Percentiles rank a stretch among this genome's conserved stretches.
These are phyloP conservation scores for Tanytarsus gracilentus DNA, from an alignment of 2,888 invertebrate species.

Conservation along the genomic window DNA sequence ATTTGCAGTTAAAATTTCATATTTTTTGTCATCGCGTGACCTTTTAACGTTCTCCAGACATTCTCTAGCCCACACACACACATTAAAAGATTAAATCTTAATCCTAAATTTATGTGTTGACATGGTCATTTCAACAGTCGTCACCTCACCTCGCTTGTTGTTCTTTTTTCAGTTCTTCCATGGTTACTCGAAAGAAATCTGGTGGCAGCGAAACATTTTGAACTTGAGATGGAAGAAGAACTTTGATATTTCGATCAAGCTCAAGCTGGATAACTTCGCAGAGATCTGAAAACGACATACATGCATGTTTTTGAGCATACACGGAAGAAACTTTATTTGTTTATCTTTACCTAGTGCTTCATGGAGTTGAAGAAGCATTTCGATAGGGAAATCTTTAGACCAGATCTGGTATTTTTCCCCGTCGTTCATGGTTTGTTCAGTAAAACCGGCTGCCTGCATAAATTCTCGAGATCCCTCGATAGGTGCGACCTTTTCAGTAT, in stretches of 20 bases:
- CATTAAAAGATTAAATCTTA: no score
- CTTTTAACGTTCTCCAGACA: no score
- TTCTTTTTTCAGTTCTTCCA: slow-evolving; percentile 78
- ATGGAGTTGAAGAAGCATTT: slow-evolving; percentile 43
- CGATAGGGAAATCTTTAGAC: slow-evolving; percentile 49
- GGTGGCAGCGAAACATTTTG: slow-evolving; percentile 61
- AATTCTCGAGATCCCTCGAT: slow-evolving; percentile 48
- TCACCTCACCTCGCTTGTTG: slow-evolving; percentile 60
- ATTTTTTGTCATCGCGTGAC: no score
- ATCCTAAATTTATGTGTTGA: no score
- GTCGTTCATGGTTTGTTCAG: slow-evolving; percentile 49
- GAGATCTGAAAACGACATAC: slow-evolving; percentile 48
- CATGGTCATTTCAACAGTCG: slow-evolving; percentile 2
- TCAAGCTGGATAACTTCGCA: slow-evolving; percentile 76
- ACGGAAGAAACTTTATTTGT: no score
- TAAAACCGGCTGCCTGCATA: slow-evolving; percentile 75
- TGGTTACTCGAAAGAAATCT: slow-evolving; percentile 72
- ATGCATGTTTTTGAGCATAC: no score
- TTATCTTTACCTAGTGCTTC: slow-evolving; percentile 66
- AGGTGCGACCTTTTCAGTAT: slow-evolving; percentile 10
- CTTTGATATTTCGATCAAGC: slow-evolving; percentile 48
- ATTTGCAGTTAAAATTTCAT: no score
- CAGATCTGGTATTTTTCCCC: slow-evolving; percentile 63
- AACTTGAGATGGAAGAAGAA: slow-evolving; percentile 70
- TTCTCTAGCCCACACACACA: no score